These are phyloP conservation scores for Apocheima hispidaria DNA, from an alignment of 2,888 invertebrate genomes.

Conservation along the genomic window DNA sequence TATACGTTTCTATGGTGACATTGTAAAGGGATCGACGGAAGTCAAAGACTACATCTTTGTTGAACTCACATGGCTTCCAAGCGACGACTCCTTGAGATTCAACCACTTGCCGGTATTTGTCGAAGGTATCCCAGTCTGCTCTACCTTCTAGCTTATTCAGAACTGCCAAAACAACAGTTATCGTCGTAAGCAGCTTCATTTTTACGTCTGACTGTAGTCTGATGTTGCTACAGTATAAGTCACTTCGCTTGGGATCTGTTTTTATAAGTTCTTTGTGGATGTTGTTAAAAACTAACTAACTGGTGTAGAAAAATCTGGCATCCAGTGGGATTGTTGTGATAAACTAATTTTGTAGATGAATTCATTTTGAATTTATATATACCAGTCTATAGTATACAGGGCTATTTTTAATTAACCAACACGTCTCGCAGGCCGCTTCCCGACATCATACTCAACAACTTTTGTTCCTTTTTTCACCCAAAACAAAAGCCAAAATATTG, in stretches of 20 bases:
- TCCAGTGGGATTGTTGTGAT: slow-evolving; percentile 13
- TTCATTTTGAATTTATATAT: too few species aligned
- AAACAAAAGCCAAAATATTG: too few species aligned
- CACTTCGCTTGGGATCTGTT: not conserved
- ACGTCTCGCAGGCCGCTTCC: too few species aligned
- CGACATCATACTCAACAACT: too few species aligned
- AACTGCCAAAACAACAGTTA: slow-evolving; percentile 9
- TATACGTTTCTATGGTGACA: slow-evolving; percentile 25
- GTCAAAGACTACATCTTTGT: slow-evolving; percentile 22
- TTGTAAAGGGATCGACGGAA: slow-evolving; percentile 33
- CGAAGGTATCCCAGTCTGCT: slow-evolving; percentile 29
- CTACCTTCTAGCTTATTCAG: slow-evolving; percentile 15
- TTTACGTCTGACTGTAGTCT: not conserved
- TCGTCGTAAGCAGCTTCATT: slow-evolving; percentile 19
- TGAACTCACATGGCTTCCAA: slow-evolving; percentile 30
- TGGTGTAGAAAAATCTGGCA: not conserved
- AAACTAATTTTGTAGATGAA: not conserved
- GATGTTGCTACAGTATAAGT: not conserved
- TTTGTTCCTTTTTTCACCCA: too few species aligned
- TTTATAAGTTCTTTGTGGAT: slow-evolving; percentile 21
- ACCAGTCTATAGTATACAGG: too few species aligned
- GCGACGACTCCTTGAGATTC: slow-evolving; percentile 22
- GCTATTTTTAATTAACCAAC: too few species aligned
- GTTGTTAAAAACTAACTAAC: slow-evolving; percentile 13
- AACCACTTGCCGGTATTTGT: slow-evolving; percentile 21